Conservation (phyloP, 2,797 vertebrate genomes). For the Oryzias sinensis region DNA sequence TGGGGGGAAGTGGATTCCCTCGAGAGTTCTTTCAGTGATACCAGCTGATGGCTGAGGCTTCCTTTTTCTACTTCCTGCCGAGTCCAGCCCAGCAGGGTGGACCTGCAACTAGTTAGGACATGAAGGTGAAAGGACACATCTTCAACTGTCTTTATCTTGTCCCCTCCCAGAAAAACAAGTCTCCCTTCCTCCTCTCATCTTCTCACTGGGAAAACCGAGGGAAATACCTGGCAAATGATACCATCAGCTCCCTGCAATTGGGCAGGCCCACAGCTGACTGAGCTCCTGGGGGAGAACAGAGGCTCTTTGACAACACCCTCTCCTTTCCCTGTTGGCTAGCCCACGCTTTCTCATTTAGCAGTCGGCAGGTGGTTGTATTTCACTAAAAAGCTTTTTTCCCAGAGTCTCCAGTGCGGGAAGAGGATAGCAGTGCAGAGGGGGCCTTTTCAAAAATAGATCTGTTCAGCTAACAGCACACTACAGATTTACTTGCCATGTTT, state of each 20-base stretch:
- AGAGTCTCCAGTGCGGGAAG: conserved; percentile 62
- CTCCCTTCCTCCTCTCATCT: conserved; percentile 47
- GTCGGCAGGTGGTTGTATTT: conserved; percentile 82
- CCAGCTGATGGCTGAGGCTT: conserved; percentile 38
- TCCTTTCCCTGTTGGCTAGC: conserved; percentile 69
- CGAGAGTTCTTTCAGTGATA: conserved; percentile 25
- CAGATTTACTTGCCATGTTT: conserved; percentile 59
- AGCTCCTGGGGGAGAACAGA: conserved; percentile 75
- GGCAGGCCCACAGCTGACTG: conserved; percentile 73
- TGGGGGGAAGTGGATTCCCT: conserved; percentile 19
- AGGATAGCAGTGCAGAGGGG: conserved; percentile 49
- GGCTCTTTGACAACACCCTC: conserved; percentile 73
- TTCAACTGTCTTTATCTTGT: conserved; percentile 32
- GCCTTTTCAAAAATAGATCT: conserved; percentile 74
- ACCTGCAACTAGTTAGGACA: conserved; percentile 17
- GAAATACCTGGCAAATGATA: conserved; percentile 73
- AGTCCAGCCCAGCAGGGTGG: conserved; percentile 14
- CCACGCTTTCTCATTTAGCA: conserved; percentile 80
- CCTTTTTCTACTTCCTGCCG: conserved; percentile 54
- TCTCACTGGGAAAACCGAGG: conserved; percentile 53
- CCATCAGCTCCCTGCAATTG: conserved; percentile 65
- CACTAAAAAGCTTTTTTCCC: conserved; percentile 76
- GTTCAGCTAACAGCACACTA: conserved; percentile 61
- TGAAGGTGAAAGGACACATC: conserved; percentile 31
- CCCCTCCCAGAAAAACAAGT: conserved; percentile 37